Conservation (phyloP, 1,140 invertebrate genomes). For the Trichonephila clavata region DNA sequence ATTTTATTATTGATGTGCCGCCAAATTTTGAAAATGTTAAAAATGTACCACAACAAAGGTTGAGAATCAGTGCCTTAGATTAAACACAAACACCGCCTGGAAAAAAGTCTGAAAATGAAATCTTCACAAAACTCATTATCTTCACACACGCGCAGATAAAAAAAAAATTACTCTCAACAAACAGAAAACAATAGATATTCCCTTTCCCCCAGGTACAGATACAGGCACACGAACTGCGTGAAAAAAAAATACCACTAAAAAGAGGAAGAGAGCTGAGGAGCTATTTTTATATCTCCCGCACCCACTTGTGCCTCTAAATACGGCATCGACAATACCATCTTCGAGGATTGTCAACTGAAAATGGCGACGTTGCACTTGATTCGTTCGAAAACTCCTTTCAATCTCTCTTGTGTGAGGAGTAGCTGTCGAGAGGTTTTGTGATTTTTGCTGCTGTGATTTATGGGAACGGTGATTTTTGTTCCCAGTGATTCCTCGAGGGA, state of each 20-base stretch:
- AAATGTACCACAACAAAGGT: too few relatives aligned
- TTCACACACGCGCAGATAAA: background rate
- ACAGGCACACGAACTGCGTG: background rate
- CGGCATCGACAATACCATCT: background rate
- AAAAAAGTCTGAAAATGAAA: background rate
- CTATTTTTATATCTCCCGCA: background rate
- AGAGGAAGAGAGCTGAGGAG: background rate
- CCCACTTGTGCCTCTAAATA: background rate
- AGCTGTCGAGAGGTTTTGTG: background rate
- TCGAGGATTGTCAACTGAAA: background rate
- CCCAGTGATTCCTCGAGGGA: too few relatives aligned
- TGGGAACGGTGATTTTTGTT: background rate
- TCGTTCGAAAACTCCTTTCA: background rate
- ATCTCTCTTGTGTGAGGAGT: background rate
- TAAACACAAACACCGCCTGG: too few relatives aligned
- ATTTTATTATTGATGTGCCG: too few relatives aligned
- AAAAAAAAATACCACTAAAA: background rate
- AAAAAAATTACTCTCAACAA: background rate
- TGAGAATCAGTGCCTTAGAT: too few relatives aligned
- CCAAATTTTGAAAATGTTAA: too few relatives aligned
- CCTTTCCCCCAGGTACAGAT: background rate
- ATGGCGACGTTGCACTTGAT: conserved; percentile 9
- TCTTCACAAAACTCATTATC: background rate
- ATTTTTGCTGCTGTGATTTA: background rate
- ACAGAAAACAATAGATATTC: background rate